phyloP scores from a whole-genome alignment of 2,888 invertebrate genomes.

The Pristionchus exspectatus region DNA sequence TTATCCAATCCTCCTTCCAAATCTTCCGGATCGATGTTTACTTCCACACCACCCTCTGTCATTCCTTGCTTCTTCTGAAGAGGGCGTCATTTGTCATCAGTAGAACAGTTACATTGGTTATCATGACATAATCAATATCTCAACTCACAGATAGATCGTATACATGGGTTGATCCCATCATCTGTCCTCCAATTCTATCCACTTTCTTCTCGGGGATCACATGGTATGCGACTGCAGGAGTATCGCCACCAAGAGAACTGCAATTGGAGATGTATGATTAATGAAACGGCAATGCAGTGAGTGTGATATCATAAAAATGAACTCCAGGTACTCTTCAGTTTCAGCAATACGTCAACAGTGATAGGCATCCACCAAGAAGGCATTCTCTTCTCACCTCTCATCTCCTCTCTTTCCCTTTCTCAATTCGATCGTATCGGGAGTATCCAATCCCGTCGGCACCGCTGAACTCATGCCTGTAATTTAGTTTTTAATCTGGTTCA shows the following conservation, averaged over 20 bases:
- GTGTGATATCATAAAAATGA: too few relatives aligned
- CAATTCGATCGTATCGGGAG: conserved; percentile 97
- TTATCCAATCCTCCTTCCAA: conserved; percentile 81
- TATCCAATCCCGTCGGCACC: conserved; percentile 86
- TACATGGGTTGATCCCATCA: conserved; percentile 96
- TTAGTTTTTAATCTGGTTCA: background rate
- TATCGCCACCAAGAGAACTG: conserved; percentile 72
- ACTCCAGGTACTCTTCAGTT: too few relatives aligned
- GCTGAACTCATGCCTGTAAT: conserved; percentile 75
- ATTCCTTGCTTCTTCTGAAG: conserved; percentile 69
- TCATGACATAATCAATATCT: background rate
- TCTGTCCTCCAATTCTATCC: conserved; percentile 86
- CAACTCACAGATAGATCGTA: conserved; percentile 89
- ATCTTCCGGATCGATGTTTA: conserved; percentile 73
- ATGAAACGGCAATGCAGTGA: too few relatives aligned
- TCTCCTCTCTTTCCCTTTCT: conserved; percentile 98
- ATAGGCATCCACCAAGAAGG: too few relatives aligned
- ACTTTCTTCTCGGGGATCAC: conserved; percentile 94
- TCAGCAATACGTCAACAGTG: too few relatives aligned
- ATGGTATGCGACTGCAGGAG: conserved; percentile 86
- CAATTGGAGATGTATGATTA: background rate
- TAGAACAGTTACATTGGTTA: background rate
- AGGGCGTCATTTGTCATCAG: background rate
- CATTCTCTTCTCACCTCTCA: conserved; percentile 83
- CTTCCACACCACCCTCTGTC: conserved; percentile 85